Evolutionary conservation across 2,797 vertebrate genomes (phyloP), one percentile per base, ranked within the genome.

Genomic region (Chelidonichthys spinosus): DNA sequence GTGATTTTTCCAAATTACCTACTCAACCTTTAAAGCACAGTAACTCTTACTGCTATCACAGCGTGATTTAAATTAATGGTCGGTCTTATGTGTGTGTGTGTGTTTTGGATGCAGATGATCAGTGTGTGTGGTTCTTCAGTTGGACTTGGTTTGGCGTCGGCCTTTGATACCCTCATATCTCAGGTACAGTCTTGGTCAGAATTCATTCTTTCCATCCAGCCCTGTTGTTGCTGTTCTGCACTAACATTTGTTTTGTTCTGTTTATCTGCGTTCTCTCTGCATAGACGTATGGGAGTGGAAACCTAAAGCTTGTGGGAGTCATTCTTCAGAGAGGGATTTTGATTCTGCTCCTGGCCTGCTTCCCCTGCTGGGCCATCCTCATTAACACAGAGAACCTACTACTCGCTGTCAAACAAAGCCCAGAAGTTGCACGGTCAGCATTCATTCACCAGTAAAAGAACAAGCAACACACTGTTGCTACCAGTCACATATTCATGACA

Each of bases 291-390:
- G 97, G 97, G 9, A 92, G 96, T 82, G 95, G 91, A 81, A 98
- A 98, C 90, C 64, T 97, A 93, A 97, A 96, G 91, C 89, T 93
- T 0, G 95, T 98, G 37, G 97, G 97, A 4, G 94, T 97, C 76
- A 96, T 98, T 83, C 94, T 99, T 25, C 25, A 25, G 25, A 25
- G 25, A 25, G 25, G 25, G 25, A 25, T 2, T 25, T 25, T 25
- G 25, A 25, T 25, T 25, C 25, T 25, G 25, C 25, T 25, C 25
- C 25, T 25, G 25, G 25, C 25, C 25, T 25, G 25, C 25, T 25
- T 25, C 25, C 25, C 25, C 25, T 25, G 25, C 25, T 25, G 25
- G 25, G 25, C 25, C 0, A 4, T 98, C 54, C 96, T 99, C 78
- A 86, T 98, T 87, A 98, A 98, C 93, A 97, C 97, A 36, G 89